Conservation (phyloP, 2,888 invertebrate species). For the Epinotia nisella region DNA sequence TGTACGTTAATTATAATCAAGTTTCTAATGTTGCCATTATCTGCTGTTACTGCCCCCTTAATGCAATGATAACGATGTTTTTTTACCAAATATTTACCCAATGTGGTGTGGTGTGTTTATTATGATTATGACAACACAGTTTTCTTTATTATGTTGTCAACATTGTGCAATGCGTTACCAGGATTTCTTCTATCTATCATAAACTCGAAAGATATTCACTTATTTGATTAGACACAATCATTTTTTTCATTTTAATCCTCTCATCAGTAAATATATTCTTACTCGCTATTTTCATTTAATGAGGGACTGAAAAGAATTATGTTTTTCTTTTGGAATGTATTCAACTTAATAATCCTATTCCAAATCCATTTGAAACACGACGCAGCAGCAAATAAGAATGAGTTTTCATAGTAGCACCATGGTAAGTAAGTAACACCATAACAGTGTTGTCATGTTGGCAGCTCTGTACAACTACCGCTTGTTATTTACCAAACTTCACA, state of each 20-base stretch:
- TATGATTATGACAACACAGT: conserved; percentile 29
- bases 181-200: neutral
- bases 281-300: no score
- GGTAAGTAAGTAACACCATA: no score
- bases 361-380: no score
- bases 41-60: neutral
- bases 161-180: conserved; percentile 28
- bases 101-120: no score
- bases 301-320: no score
- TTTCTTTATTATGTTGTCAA: conserved; percentile 31
- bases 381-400: neutral
- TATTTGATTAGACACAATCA: neutral
- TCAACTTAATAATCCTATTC: no score
- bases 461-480: conserved; percentile 55
- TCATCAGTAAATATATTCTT: no score
- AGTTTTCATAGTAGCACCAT: conserved; percentile 42
- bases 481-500: conserved; percentile 79
- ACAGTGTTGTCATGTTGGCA: conserved; percentile 55
- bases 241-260: no score
- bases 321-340: no score
- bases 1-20: conserved; percentile 5
- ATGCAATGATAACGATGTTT: conserved; percentile 4
- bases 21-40: conserved; percentile 25
- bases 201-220: neutral
- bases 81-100: conserved; percentile 17